Evolutionary conservation across 1,140 invertebrate genomes (phyloP).

Genomic region (Euwallacea similis): DNA sequence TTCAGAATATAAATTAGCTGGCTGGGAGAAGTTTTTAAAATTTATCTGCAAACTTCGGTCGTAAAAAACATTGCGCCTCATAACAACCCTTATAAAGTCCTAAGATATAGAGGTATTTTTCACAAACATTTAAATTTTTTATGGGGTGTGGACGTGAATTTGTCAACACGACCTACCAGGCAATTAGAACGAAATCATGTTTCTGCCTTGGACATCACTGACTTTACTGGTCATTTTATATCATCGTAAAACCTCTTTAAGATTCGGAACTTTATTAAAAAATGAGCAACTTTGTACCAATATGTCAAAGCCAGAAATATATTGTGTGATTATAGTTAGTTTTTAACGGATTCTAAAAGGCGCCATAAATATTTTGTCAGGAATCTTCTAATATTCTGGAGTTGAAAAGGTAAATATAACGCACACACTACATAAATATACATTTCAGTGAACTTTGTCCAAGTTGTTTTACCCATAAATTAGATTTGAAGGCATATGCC

Average conservation of each 20-base stretch:
- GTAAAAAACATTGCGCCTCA: slow-evolving; percentile 21
- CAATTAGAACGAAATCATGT: neutral
- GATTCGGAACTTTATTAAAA: slow-evolving; percentile 2
- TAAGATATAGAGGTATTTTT: slow-evolving; percentile 1
- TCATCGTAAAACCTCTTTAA: slow-evolving; percentile 10
- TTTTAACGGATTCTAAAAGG: slow-evolving; percentile 6
- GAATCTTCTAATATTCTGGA: neutral
- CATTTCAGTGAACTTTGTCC: too few relatives aligned
- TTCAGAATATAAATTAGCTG: slow-evolving; percentile 18
- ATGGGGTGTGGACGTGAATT: neutral
- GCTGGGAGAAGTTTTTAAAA: slow-evolving; percentile 7
- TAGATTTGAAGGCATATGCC: neutral
- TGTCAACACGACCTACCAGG: neutral
- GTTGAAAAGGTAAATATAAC: too few relatives aligned
- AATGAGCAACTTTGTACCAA: slow-evolving; percentile 4
- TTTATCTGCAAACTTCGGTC: slow-evolving; percentile 15
- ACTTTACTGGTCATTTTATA: slow-evolving; percentile 2
- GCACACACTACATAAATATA: neutral
- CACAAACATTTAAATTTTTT: neutral
- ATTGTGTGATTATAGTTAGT: slow-evolving; percentile 11
- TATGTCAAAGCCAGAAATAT: slow-evolving; percentile 20
- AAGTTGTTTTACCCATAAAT: neutral
- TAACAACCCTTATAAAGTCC: slow-evolving; percentile 11
- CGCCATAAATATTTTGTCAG: slow-evolving; percentile 10
- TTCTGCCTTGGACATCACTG: slow-evolving; percentile 1